Evolutionary conservation across 30 jellyfish, hydroid and myxozoan species (phyloP), one percentile per base, ranked within the genome.

Genomic region (Haliclystus octoradiatus): DNA sequence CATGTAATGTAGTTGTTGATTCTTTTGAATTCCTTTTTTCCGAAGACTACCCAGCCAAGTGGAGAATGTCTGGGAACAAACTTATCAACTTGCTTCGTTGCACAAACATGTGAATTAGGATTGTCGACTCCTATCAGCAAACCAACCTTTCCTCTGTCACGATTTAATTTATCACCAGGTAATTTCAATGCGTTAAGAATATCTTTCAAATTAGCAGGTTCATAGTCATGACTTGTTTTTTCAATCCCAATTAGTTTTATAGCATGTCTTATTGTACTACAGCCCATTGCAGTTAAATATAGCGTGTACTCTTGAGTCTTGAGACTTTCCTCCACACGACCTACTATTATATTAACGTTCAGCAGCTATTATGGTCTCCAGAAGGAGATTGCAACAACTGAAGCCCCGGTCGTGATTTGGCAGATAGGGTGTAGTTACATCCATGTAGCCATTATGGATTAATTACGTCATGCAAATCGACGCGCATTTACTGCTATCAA

Each of bases 61-160:
- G 84, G 84, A 67, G 86, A 51, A 34, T 74, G 78, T 34, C 78
- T 77, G 19, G 84, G 81, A 78, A 84, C 30, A 47, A 75, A 46
- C 49, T 70, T 81, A 26, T 60, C 87, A 62, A 49, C 89, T 62
- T 67, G 74, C 77, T 68, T 77, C 62, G 68, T 52, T 34, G 63
- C 70, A 25, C 78, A 87, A 5, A 79, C 35, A 52, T 84, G 93
- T 66, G 52, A 23, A 26, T 3, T 26, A 25, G 93, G 82, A 67
- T 84, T 47, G 70, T 84, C 95, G 35, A 73, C 49, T 66, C 93
- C 88, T 62, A 71, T 76, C 34, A 84, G 52, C 62, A 71, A 29
- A 63, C 70, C 93, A 9, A 84, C 72, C 13, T 53, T 71, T 49
- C 94, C 77, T 3, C 1, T 34, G 51, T 74, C 79, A 32, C 79